These are phyloP conservation scores for Agrochola lota DNA, from an alignment of 2,888 invertebrate species.

Conservation along the genomic window DNA sequence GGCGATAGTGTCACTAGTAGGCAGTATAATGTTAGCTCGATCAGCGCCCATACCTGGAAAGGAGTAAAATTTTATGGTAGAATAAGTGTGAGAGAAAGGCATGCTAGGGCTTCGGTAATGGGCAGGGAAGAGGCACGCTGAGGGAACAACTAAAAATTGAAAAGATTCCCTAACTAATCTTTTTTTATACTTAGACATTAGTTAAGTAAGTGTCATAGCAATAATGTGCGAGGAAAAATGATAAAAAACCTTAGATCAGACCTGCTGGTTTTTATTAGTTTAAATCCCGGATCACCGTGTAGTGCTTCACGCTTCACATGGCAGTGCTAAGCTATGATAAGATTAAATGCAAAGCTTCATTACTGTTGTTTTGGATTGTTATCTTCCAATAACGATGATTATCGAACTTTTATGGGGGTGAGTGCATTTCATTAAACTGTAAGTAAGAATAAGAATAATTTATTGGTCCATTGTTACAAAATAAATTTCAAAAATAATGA, in stretches of 20 bases:
- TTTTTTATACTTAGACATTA: background rate
- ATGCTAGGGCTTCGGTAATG: background rate
- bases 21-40: conserved; percentile 80
- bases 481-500: no score
- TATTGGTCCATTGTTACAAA: no score
- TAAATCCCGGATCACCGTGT: background rate
- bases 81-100: background rate
- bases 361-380: background rate
- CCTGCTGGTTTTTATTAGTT: background rate
- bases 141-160: background rate
- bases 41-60: conserved; percentile 81
- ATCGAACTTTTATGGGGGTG: background rate
- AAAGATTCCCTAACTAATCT: background rate
- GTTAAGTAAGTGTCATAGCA: no score
- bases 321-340: conserved; percentile 27
- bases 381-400: background rate
- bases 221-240: background rate
- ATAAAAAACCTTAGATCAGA: background rate
- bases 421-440: background rate
- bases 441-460: no score
- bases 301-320: conserved; percentile 31
- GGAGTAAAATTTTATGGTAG: background rate
- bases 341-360: conserved; percentile 33
- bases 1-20: conserved; percentile 83
- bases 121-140: no score